phyloP scores from a whole-genome alignment of 2,888 invertebrate species.

The Epinotia nisella region DNA sequence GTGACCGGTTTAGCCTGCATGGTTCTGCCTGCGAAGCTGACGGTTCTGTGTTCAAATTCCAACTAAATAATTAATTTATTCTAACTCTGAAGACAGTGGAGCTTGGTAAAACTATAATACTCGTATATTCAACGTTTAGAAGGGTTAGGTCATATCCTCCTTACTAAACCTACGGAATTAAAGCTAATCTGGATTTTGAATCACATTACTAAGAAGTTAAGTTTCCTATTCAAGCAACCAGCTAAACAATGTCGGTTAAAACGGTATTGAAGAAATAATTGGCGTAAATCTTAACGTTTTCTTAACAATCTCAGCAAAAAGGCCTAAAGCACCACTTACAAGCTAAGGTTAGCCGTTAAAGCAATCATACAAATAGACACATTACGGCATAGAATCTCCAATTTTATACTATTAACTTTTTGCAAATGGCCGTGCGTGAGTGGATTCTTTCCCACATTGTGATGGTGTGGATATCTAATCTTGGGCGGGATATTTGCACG shows the following conservation, averaged over 20 bases:
- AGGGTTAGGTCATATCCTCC: background rate
- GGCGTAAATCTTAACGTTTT: conserved; percentile 5
- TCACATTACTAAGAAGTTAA: background rate
- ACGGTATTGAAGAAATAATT: background rate
- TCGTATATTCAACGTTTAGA: background rate
- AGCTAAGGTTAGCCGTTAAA: conserved; percentile 22
- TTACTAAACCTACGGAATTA: background rate
- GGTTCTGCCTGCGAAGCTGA: too few relatives aligned
- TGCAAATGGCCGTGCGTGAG: conserved; percentile 36
- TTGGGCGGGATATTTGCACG: conserved; percentile 81
- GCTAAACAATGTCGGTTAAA: conserved; percentile 3
- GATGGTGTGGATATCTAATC: conserved; percentile 76
- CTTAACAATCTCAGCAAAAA: conserved; percentile 32
- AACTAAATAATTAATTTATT: too few relatives aligned
- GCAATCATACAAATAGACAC: conserved; percentile 38
- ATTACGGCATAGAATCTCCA: conserved; percentile 31
- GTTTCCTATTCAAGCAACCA: background rate
- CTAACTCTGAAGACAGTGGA: too few relatives aligned
- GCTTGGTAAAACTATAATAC: too few relatives aligned
- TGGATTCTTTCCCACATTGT: conserved; percentile 38
- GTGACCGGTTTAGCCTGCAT: too few relatives aligned
- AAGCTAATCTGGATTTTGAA: background rate
- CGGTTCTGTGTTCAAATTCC: too few relatives aligned
- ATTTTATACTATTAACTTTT: conserved; percentile 41
- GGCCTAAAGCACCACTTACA: conserved; percentile 29